Base-by-base conservation (phyloP, 2,888 invertebrate species). In the Lutraria lutraria region DNA sequence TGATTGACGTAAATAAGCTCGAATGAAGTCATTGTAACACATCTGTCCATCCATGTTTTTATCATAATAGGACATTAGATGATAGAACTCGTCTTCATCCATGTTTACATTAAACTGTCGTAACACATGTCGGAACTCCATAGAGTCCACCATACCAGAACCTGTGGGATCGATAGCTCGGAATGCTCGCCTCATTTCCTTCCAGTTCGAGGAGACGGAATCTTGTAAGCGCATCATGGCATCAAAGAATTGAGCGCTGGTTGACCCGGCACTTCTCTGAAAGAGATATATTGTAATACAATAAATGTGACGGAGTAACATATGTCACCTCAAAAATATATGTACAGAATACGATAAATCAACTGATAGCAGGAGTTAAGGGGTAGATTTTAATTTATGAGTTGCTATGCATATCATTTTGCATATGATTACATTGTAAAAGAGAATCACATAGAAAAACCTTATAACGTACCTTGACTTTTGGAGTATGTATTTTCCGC, bases 11-110 rank as follows among this genome's bases (percentile, higher is more conserved):
- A 96, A 83, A 87, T 95, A 95, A 25, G 94, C 93, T 81, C 93
- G 90, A n/a, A 96, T 94, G 89, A 96, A 96, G 76, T 95, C 94
- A 92, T 96, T 96, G 90, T 96, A 96, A 86, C 93, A 93, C 63
- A 96, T 93, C 29, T 93, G 87, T 13, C 96, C 96, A 84, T 94
- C 93, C 88, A 95, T 86, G 29, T 95, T 93, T 81, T 94, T 94
- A 85, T 96, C 96, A 92, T 95, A 96, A 80, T 93, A 94, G 0
- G 95, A 93, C 92, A 95, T 91, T 52, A 96, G 85, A 63, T 95
- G 94, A 84, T 94, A 95, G 91, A 96, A 96, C 88, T 96, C 96
- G 81, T 95, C 95, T 88, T 96, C 96, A 0, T 95, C 93, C 12
- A 96, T 91, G 87, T 96, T 95, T 13, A 96, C 93, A 88, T 94